A percentile compares a stretch with the other conserved stretches of the same genome.
phyloP scores from a whole-genome alignment of 37 sponge, comb jelly and placozoan species.

The Hormiphora californensis region DNA sequence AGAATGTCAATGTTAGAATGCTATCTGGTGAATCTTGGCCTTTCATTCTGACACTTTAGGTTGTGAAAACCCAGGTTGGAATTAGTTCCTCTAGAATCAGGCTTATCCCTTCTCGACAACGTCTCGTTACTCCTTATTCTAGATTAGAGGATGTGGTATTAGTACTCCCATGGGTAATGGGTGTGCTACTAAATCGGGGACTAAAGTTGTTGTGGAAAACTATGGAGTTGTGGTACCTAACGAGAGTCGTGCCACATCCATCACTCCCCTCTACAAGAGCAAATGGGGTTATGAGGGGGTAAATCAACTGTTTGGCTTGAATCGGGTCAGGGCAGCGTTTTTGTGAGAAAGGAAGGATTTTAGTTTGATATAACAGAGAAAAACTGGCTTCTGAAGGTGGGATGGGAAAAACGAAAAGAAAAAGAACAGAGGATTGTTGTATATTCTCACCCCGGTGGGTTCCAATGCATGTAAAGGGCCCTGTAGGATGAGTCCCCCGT shows the following conservation, averaged over 20 bases:
- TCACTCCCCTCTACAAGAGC: slow-evolving; percentile 51
- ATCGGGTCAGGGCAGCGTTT: no score
- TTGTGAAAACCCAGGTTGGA: slow-evolving; percentile 42
- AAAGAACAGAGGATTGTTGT: no score
- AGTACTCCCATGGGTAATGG: no score
- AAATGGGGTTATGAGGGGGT: slow-evolving; percentile 26
- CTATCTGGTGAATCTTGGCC: slow-evolving; percentile 46
- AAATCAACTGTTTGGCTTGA: background rate
- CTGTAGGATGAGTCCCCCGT: slow-evolving; percentile 51
- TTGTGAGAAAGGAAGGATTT: background rate
- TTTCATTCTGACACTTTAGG: slow-evolving; percentile 34
- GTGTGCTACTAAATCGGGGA: no score
- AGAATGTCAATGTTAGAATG: slow-evolving; percentile 44
- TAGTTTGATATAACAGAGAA: background rate
- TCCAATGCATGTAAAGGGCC: background rate
- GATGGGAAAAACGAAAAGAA: no score
- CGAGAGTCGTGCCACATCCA: slow-evolving; percentile 22
- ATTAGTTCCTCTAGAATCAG: slow-evolving; percentile 40
- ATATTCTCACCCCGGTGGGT: background rate
- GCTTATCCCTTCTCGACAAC: no score
- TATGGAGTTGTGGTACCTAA: no score
- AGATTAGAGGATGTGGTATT: no score
- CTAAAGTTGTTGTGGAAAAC: no score
- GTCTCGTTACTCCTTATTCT: no score
- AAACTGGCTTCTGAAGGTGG: no score